These are phyloP conservation scores for Corythoichthys haematopterus DNA, from an alignment of 2,113 vertebrate genomes.

Conservation along the genomic window DNA sequence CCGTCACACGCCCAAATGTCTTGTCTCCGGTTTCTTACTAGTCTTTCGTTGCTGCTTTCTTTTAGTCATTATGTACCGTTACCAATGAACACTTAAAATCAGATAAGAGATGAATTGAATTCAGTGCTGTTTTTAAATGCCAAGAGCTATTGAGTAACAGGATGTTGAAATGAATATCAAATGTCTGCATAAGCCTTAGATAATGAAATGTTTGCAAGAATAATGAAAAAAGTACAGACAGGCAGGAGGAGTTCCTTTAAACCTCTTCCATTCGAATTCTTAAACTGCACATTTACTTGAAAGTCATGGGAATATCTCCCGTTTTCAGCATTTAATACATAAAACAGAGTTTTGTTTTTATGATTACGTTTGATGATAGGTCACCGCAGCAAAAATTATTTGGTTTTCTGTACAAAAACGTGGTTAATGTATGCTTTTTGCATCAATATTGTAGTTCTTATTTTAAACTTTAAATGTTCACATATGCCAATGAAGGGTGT, in stretches of 20 bases:
- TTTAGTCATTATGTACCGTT: not conserved
- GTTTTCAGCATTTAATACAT: not conserved
- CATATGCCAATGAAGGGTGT: not conserved
- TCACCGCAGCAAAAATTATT: not conserved
- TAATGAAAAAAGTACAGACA: not conserved
- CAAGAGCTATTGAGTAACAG: not conserved
- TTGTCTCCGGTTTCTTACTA: conserved; percentile 43
- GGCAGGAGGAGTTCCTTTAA: not conserved
- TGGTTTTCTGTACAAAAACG: too few relatives aligned
- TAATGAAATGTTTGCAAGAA: not conserved
- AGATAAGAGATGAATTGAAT: conserved; percentile 15
- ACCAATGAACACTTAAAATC: conserved; percentile 33
- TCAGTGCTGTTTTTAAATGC: conserved; percentile 9
- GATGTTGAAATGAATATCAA: not conserved
- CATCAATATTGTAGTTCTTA: not conserved
- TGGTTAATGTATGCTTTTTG: too few relatives aligned
- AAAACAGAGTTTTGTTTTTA: not conserved
- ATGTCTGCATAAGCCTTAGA: not conserved
- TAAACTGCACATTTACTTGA: not conserved
- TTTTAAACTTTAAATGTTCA: not conserved
- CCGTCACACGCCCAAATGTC: conserved; percentile 10
- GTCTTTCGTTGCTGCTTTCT: conserved; percentile 18
- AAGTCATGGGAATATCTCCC: not conserved
- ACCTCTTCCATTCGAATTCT: not conserved
- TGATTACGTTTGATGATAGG: not conserved